phyloP scores from a whole-genome alignment of 2,797 vertebrate genomes.

The Sarcoramphus papa region DNA sequence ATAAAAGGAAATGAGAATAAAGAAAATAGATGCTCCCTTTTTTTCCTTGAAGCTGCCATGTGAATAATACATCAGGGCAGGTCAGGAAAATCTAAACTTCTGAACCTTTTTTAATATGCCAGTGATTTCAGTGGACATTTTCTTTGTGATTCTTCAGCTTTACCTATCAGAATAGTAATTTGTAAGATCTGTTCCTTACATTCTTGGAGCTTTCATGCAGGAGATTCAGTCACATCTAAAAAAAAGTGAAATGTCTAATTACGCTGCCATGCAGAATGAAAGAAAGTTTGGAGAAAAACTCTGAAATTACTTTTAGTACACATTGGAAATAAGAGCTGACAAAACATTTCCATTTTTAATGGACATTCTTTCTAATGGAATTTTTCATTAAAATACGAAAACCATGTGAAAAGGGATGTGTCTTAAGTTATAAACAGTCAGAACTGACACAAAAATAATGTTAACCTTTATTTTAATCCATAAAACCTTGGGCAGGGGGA shows the following conservation, averaged over 20 bases:
- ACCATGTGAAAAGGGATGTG: not conserved
- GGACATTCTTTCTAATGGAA: not conserved
- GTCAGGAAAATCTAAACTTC: not conserved
- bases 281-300: not conserved
- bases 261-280: not conserved
- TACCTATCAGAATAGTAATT: not conserved
- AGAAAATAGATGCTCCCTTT: not conserved
- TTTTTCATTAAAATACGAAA: not conserved
- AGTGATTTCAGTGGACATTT: not conserved
- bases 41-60: not conserved
- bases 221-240: not conserved
- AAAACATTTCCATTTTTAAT: not conserved
- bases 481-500: not conserved
- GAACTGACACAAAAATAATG: not conserved
- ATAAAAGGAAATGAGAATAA: not conserved
- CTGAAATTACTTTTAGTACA: not conserved
- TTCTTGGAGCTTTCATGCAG: not conserved
- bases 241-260: not conserved
- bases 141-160: not conserved
- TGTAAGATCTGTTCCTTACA: not conserved
- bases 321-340: not conserved
- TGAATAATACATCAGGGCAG: not conserved
- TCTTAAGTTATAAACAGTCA: not conserved
- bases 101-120: not conserved
- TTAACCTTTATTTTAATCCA: not conserved